These are phyloP conservation scores for Drosophila watanabei DNA, from an alignment of 1,140 invertebrate species.

Conservation along the genomic window DNA sequence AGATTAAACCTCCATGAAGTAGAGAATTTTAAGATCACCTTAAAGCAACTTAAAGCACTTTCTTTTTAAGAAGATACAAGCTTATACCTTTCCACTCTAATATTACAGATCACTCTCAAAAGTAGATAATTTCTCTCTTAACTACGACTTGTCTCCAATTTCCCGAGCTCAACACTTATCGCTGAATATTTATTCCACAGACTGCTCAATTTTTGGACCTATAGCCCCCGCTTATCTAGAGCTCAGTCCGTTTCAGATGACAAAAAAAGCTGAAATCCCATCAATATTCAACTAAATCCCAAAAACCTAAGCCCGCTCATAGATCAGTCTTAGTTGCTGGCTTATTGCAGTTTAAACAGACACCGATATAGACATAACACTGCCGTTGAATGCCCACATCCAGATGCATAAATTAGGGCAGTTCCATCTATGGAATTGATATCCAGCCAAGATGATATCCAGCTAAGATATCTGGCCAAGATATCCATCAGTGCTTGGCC, in stretches of 20 bases:
- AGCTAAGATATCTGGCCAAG: conserved; percentile 41
- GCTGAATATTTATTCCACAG: not conserved
- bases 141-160: not conserved
- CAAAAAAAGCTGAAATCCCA: conserved; percentile 31
- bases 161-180: conserved; percentile 1
- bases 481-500: conserved; percentile 53
- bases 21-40: not conserved
- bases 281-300: conserved; percentile 45
- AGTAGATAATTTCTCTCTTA: not conserved
- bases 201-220: conserved; percentile 12
- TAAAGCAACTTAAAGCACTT: not conserved
- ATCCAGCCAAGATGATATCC: conserved; percentile 36
- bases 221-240: conserved; percentile 40
- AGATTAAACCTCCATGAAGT: not conserved
- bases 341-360: conserved; percentile 78
- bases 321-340: conserved; percentile 74
- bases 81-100: not conserved
- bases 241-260: conserved; percentile 33
- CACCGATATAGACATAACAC: conserved; percentile 79
- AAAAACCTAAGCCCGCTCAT: conserved; percentile 38
- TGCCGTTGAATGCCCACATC: conserved; percentile 78
- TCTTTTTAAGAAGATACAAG: not conserved
- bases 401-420: conserved; percentile 74
- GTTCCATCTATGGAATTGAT: conserved; percentile 31
- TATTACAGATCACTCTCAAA: not conserved